Base-by-base conservation (phyloP, 2,888 invertebrate genomes). In the Aphrophora alni region DNA sequence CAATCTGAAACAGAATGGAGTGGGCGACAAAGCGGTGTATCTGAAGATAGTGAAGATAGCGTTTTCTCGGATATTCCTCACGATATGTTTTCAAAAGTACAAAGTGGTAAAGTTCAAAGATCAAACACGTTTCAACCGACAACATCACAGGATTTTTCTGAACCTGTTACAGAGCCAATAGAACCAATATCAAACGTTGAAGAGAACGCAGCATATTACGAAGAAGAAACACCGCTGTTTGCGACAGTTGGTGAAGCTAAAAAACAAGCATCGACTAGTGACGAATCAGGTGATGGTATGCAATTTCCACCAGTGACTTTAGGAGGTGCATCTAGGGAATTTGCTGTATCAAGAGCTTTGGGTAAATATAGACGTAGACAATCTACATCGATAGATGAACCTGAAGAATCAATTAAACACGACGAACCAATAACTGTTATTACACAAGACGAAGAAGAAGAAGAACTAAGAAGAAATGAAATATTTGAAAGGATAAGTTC, bases 261-360 rank as follows among this genome's bases (percentile, higher is more conserved):
- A 88, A 91, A 92, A 84, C 90, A 91, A 71, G 90, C 91, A 0
- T 80, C 82, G 74, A 80, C 76, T 28, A 82, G 81, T 14, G 83
- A 83, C n/a, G 83, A 84, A 26, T 81, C 0, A 79, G 84, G 85
- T 38, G 85, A 85, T 26, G 85, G 83, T n/a, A 87, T 89, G 0
- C 88, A 88, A 83, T 87, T 91, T 69, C 90, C 91, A 3, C 89
- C 90, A n/a, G 90, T 91, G n/a, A 87, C 89, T 10, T 85, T 90
- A 14, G 90, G 92, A 82, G 92, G 93, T 25, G 92, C 94, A 21
- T 93, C 94, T 12, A 94, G 95, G 91, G 95, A 95, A 87, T 95
- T 95, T 88, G 95, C 95, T 0, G 95, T 95, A 0, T 95, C 95
- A 0, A 89, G 95, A 86, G 95, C 95, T 0, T 88, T 95, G 27